Conservation (phyloP, 2,797 vertebrate species). For the Peromyscus nudipes region DNA sequence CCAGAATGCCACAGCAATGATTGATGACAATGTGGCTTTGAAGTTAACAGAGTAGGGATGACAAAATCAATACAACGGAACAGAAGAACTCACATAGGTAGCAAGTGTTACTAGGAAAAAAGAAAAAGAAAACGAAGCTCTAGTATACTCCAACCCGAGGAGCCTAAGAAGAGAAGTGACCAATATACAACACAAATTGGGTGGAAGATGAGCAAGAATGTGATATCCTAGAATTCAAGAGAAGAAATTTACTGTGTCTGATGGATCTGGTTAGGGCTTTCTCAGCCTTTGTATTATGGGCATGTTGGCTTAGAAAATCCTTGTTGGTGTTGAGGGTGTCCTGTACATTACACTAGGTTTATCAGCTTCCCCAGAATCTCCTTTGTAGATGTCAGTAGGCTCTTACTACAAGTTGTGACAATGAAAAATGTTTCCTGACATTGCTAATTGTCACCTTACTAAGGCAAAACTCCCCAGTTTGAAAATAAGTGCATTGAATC, state of each 20-base stretch:
- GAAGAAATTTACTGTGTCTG: not conserved
- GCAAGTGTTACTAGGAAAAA: not conserved
- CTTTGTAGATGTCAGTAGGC: not conserved
- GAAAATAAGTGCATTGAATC: not conserved
- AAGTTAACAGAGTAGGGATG: not conserved
- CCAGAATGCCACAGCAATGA: constrained; percentile 15
- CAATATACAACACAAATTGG: not conserved
- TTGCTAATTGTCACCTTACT: not conserved
- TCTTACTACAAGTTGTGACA: not conserved
- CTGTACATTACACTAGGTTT: not conserved
- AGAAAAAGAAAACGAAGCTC: not conserved
- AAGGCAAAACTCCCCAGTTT: not conserved
- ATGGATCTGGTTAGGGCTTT: not conserved
- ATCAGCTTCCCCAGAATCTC: not conserved
- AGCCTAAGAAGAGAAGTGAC: not conserved
- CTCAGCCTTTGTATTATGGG: not conserved
- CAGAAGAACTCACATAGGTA: not conserved
- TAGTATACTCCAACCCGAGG: not conserved
- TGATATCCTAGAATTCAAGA: not conserved
- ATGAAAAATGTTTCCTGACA: not conserved
- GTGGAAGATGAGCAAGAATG: not conserved
- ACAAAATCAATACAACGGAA: not conserved
- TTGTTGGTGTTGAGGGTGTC: not conserved
- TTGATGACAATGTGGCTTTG: not conserved
- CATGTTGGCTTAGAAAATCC: not conserved